Conservation (phyloP, 2,888 invertebrate species). For the Caenorhabditis sp. region DNA sequence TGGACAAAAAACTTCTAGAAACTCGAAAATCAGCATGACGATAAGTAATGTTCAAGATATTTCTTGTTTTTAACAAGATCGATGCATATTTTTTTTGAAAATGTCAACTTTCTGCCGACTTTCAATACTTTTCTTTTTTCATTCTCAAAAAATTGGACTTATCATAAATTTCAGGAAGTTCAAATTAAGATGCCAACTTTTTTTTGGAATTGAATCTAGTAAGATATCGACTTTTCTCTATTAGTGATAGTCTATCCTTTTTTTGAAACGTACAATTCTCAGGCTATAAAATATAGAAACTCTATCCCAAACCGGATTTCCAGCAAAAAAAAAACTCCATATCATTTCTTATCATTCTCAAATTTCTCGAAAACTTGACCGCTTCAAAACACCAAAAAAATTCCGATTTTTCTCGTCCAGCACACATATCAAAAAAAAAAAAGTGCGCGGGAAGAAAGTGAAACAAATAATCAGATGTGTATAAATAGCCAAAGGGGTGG, state of each 20-base stretch:
- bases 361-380: background rate
- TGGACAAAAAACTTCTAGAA: no score
- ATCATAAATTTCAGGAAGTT: no score
- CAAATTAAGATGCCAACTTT: no score
- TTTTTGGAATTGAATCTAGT: no score
- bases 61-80: background rate
- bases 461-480: background rate
- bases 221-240: no score
- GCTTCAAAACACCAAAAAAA: background rate
- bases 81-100: background rate
- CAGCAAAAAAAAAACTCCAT: background rate
- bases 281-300: background rate
- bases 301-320: background rate
- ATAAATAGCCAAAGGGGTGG: background rate
- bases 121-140: no score
- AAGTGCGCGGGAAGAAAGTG: background rate
- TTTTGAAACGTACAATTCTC: no score
- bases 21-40: no score
- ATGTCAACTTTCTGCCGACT: background rate
- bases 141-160: no score
- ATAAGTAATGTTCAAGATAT: background rate
- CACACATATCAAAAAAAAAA: background rate
- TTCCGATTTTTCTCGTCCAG: constrained; percentile 3
- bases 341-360: background rate
- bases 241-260: no score